Conservation (phyloP, 2,888 invertebrate species). For the Drosophila sordidapex region DNA sequence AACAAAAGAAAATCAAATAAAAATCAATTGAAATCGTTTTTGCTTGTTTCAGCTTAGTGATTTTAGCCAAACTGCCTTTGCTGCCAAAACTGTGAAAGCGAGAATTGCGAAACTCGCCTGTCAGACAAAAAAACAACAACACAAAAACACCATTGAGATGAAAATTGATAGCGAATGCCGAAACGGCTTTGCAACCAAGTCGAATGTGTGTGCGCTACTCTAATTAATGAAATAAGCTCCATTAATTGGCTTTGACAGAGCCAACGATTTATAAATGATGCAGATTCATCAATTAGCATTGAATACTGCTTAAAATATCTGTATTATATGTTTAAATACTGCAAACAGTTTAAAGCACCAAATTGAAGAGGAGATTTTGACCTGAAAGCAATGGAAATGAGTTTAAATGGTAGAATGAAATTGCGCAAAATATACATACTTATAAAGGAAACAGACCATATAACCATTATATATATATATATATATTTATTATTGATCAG, state of each 20-base stretch:
- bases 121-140: constrained; percentile 33
- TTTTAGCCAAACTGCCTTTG: constrained; percentile 2
- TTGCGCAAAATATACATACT: background rate
- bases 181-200: constrained; percentile 21
- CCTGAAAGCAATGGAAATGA: background rate
- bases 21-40: constrained; percentile 42
- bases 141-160: constrained; percentile 29
- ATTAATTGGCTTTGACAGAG: background rate
- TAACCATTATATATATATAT: background rate
- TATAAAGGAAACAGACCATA: rapidly evolving
- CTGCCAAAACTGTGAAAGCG: background rate
- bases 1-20: constrained; percentile 9
- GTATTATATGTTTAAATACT: background rate
- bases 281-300: background rate
- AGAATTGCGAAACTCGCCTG: constrained; percentile 21
- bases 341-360: background rate
- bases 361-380: background rate
- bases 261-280: background rate
- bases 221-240: constrained; percentile 10
- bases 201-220: background rate
- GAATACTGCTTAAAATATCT: background rate
- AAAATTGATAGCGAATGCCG: constrained; percentile 48
- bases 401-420: background rate
- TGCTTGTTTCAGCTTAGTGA: constrained; percentile 38
- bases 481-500: background rate